A percentile compares a stretch with the other conserved stretches of the same genome.
phyloP scores from a whole-genome alignment of 1,140 invertebrate genomes.

The Cydia splendana region DNA sequence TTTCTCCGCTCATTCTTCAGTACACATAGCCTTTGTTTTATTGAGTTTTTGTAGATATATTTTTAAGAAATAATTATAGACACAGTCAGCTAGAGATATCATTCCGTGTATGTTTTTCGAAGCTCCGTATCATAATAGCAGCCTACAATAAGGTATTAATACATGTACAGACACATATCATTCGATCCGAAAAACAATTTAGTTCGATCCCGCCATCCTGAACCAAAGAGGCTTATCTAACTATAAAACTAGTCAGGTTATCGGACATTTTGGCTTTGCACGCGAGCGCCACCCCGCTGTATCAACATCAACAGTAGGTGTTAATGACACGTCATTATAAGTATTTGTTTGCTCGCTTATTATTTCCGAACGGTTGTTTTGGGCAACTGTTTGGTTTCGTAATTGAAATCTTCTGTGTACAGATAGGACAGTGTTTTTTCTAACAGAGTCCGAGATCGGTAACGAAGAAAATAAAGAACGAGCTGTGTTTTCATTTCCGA shows the following conservation, averaged over 20 bases:
- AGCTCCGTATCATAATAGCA: not conserved
- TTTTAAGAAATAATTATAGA: not conserved
- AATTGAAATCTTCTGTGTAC: conserved; percentile 17
- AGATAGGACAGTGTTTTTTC: not conserved
- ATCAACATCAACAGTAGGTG: conserved; percentile 48
- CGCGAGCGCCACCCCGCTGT: not conserved
- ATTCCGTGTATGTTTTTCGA: too few relatives aligned
- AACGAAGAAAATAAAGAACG: not conserved
- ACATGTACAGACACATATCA: not conserved
- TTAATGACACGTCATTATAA: conserved; percentile 57
- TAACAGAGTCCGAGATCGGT: not conserved
- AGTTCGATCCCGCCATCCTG: not conserved
- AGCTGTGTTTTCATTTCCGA: too few relatives aligned
- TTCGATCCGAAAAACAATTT: conserved; percentile 4
- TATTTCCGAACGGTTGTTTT: not conserved
- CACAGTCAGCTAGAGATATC: not conserved
- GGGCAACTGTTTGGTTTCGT: conserved; percentile 12
- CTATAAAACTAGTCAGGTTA: not conserved
- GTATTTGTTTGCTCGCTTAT: conserved; percentile 45
- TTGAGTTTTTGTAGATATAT: not conserved
- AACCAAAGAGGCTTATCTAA: not conserved
- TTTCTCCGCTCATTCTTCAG: conserved; percentile 27
- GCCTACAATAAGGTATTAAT: not conserved
- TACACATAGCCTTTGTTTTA: conserved; percentile 6
- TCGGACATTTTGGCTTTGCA: not conserved